Conservation (phyloP, 2,113 vertebrate genomes). For the Delphinapterus leucas region DNA sequence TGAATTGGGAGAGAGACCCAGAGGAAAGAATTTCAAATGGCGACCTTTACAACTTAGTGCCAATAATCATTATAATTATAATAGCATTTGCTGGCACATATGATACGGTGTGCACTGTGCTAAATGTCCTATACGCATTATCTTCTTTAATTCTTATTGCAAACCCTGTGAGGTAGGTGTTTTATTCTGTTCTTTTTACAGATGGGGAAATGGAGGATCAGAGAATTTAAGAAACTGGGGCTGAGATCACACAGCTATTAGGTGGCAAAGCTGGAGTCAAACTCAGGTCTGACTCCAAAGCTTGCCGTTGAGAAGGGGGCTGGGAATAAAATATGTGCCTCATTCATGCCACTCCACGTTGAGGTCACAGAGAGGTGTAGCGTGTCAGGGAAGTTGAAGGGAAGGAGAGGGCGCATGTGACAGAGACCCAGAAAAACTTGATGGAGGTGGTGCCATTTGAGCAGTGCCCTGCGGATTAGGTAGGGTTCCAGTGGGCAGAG, state of each 20-base stretch:
- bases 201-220: background rate
- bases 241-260: background rate
- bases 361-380: background rate
- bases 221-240: background rate
- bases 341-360: background rate
- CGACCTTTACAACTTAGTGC: background rate
- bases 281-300: background rate
- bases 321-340: rapidly evolving
- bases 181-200: background rate
- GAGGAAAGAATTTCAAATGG: background rate
- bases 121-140: background rate
- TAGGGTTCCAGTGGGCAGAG: background rate
- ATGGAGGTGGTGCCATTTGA: background rate
- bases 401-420: background rate
- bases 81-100: background rate
- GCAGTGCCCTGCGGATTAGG: background rate
- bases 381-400: background rate
- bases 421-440: background rate
- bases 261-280: background rate
- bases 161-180: background rate
- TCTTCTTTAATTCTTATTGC: background rate
- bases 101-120: background rate
- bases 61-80: background rate
- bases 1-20: background rate
- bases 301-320: background rate